Conservation (phyloP, 2,888 invertebrate genomes). For the Lycocerus yunnanus region DNA sequence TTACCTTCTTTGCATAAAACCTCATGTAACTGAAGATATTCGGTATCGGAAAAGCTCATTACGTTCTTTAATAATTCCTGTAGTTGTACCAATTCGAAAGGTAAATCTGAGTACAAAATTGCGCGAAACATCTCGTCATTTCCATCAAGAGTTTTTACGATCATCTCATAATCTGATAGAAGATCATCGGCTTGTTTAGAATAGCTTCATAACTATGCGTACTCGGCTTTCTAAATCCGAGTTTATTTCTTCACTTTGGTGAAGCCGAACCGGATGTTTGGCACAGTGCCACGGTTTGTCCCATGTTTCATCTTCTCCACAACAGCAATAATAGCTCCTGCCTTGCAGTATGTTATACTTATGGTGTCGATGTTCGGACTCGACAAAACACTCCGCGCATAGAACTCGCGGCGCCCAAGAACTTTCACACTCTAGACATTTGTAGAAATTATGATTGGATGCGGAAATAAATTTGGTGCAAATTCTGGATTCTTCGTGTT, state of each 20-base stretch:
- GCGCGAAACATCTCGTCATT: constrained; percentile 80
- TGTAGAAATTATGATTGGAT: constrained; percentile 97
- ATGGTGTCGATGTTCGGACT: constrained; percentile 86
- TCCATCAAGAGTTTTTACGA: constrained; percentile 63
- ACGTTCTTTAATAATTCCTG: constrained; percentile 88
- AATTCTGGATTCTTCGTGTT: constrained; percentile 77
- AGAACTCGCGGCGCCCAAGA: too few species aligned
- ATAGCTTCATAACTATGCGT: too few species aligned
- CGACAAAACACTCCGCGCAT: too few species aligned
- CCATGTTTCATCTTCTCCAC: constrained; percentile 55
- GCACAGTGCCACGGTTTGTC: too few species aligned
- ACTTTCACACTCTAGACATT: constrained; percentile 97
- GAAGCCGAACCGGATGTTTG: too few species aligned
- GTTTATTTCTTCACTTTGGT: too few species aligned
- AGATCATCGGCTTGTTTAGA: too few species aligned
- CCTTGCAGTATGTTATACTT: constrained; percentile 95
- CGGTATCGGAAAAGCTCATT: constrained; percentile 86
- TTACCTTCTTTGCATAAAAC: constrained; percentile 96
- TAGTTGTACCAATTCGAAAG: constrained; percentile 98
- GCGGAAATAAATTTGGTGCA: constrained; percentile 95
- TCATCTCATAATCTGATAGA: too few species aligned
- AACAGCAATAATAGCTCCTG: constrained; percentile 81
- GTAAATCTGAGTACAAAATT: constrained; percentile 96
- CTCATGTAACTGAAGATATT: constrained; percentile 93
- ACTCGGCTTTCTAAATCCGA: too few species aligned